Base-by-base conservation (phyloP, 2,797 vertebrate species). In the Myiotriccus ornatus region DNA sequence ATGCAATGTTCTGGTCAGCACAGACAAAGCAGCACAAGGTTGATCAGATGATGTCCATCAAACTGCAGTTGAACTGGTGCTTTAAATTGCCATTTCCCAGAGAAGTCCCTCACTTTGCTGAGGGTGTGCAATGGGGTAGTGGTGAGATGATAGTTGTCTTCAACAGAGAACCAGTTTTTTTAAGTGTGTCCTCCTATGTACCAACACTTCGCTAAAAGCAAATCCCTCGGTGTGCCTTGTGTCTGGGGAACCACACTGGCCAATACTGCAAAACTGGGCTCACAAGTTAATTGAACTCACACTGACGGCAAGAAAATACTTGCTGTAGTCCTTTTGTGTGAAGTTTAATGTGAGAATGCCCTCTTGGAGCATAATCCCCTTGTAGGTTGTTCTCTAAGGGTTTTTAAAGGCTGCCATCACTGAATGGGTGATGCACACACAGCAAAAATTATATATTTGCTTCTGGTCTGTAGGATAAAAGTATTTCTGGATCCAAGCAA, bases 11-110 rank as follows among this genome's bases (percentile, higher is more conserved):
- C 60, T 64, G 85, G 28, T 8, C 75, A 71, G 82, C 37, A 3
- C 30, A 25, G 57, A 14, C 0, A 0, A 0, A 34, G n/a, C 82
- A 80, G 27, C 1, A 1, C 4, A 28, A 59, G 35, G 35, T 1
- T 22, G 85, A 18, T 22, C 24, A 59, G 56, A 12, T 47, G 23
- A 16, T 17, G 59, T 28, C 46, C 59, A 28, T 30, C 18, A 28
- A 1, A 4, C 22, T 17, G 37, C 25, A 15, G 4, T 7, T 20
- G 41, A 52, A 7, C 22, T 28, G 12, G 43, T 55, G 28, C 7
- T 68, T 62, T 35, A 19, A 28, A 69, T 10, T 52, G 32, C 32
- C 17, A 2, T 27, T 89, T 84, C 44, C 43, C 35, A 27, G 49
- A 50, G 20, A 13, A 41, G 9, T 5, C 12, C 22, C 83, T 90